Base-by-base conservation (phyloP, 1,140 invertebrate genomes). In the Sarcophaga bullata region DNA sequence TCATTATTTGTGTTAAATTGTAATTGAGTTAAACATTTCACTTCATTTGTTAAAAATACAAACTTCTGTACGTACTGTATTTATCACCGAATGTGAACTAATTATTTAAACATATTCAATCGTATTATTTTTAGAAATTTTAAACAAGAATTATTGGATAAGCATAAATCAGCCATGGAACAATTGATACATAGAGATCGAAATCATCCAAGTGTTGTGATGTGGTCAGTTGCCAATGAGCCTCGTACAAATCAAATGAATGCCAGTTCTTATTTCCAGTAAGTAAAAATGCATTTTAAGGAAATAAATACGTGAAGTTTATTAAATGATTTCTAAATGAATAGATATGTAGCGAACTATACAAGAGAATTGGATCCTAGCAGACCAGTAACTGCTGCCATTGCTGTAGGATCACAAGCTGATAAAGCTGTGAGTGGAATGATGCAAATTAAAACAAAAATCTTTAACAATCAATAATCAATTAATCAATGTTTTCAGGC, bases 171-270 rank as follows among this genome's bases (percentile, higher is more conserved):
- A 25, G 95, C 96, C 0, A 91, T 99, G 86, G 94, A 93, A 0
- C 96, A 99, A 90, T 91, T 99, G 48, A 94, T 98, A 48, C 93
- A 94, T 80, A 92, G 98, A 75, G 98, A 99, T 90, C 98, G 98
- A 87, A 99, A 99, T 91, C 93, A 96, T 84, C 97, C 98, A 0
- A 95, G 95, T 82, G 97, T 98, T 17, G 93, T 99, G 73, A 96
- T 98, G 93, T 99, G 98, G 98, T 99, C 97, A 8, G 94, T 98
- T 80, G 96, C 97, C 1, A 99, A 99, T 91, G 98, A 99, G 90
- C 97, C 98, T 0, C 91, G 94, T 80, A 95, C 95, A 0, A 91
- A 93, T 54, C 88, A 92, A 37, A 78, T 91, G 3, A 91, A 92
- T 72, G 95, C 97, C 6, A 94, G 94, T 82, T 90, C 91, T n/a